These are phyloP conservation scores for Sciurus vulgaris DNA, from an alignment of 2,797 vertebrate species.

Conservation along the genomic window DNA sequence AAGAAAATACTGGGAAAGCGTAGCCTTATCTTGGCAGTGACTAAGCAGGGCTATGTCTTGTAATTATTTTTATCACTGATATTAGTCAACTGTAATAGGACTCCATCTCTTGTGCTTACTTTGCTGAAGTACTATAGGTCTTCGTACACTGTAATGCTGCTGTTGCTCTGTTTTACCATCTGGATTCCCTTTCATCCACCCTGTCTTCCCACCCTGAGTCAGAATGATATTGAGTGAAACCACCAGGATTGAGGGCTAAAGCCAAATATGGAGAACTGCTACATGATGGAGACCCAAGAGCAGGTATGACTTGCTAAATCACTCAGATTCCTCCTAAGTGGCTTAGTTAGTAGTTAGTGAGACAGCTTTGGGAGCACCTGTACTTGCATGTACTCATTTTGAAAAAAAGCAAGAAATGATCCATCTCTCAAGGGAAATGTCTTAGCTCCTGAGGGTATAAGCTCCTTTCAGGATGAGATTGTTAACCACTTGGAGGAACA, in stretches of 20 bases:
- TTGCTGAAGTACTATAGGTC: slow-evolving; percentile 65
- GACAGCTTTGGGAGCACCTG: slow-evolving; percentile 39
- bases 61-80: slow-evolving; percentile 65
- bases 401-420: slow-evolving; percentile 67
- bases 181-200: slow-evolving; percentile 65
- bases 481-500: slow-evolving; percentile 62
- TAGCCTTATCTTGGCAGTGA: slow-evolving; percentile 67
- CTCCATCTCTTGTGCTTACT: slow-evolving; percentile 67
- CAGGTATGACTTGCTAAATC: slow-evolving; percentile 46
- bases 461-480: slow-evolving; percentile 51
- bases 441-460: slow-evolving; percentile 52
- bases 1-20: slow-evolving; percentile 62
- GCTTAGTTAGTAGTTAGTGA: slow-evolving; percentile 59
- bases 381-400: slow-evolving; percentile 29
- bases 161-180: slow-evolving; percentile 60
- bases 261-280: slow-evolving; percentile 40
- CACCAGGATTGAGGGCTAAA: slow-evolving; percentile 13
- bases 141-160: slow-evolving; percentile 49
- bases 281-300: slow-evolving; percentile 1
- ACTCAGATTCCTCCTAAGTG: slow-evolving; percentile 41
- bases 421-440: slow-evolving; percentile 48
- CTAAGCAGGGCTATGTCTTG: slow-evolving; percentile 67
- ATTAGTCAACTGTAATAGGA: slow-evolving; percentile 65
- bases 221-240: slow-evolving; percentile 63
- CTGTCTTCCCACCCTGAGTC: slow-evolving; percentile 49